phyloP scores from a whole-genome alignment of 2,113 vertebrate genomes.

The Oxyura jamaicensis region DNA sequence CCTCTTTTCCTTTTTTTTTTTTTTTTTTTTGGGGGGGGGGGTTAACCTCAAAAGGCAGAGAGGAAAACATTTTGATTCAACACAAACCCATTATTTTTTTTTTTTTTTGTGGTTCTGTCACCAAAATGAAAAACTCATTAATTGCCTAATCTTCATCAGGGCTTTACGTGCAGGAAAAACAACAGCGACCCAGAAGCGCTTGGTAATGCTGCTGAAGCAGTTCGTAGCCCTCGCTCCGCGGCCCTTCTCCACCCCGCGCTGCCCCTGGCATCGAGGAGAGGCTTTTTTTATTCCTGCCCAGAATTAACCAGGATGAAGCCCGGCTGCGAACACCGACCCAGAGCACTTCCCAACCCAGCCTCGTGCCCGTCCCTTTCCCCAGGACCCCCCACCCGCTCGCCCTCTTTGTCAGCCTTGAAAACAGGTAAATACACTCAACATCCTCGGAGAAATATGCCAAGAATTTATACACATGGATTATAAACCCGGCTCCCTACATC shows the following conservation, averaged over 20 bases:
- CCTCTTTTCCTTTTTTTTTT: background rate
- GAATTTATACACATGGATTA: conserved; percentile 63
- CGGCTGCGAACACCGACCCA: rapidly evolving
- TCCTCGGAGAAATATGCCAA: conserved; percentile 51
- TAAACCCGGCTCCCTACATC: background rate
- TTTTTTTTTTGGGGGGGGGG: background rate
- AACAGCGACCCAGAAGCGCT: background rate
- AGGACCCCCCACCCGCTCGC: background rate
- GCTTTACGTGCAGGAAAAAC: background rate
- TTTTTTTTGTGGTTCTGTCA: background rate
- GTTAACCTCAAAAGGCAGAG: conserved; percentile 40
- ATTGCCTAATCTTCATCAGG: background rate
- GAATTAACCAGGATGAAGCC: background rate
- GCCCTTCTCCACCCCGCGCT: background rate
- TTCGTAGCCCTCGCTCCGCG: rapidly evolving
- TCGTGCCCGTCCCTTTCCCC: background rate
- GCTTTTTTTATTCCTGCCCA: background rate
- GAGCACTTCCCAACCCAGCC: background rate
- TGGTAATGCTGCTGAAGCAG: background rate
- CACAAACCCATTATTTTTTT: background rate
- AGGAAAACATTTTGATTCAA: conserved; percentile 42
- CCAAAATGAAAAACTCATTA: background rate
- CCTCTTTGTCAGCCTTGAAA: conserved; percentile 2
- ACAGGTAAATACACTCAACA: conserved; percentile 57
- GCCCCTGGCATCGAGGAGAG: background rate